phyloP scores from a whole-genome alignment of 2,113 vertebrate genomes.

The Tenebrosternarchus preto region DNA sequence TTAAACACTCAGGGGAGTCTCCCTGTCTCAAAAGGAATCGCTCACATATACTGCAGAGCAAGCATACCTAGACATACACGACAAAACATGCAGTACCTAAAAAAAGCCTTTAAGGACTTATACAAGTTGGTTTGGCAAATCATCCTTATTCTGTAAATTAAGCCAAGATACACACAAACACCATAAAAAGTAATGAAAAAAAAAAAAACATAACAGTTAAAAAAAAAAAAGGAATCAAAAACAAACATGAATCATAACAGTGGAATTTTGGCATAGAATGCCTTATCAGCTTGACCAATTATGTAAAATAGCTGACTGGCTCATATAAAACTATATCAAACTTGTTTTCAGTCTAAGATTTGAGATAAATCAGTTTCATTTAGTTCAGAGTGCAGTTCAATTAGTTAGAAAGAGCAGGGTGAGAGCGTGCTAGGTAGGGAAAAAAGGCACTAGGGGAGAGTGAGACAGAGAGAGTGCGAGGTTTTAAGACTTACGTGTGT shows the following conservation, averaged over 20 bases:
- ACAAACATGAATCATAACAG: too few relatives aligned
- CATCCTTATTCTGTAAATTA: not conserved
- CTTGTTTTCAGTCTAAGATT: not conserved
- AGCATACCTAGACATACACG: not conserved
- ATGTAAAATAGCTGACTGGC: too few relatives aligned
- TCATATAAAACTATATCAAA: too few relatives aligned
- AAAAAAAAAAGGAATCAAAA: too few relatives aligned
- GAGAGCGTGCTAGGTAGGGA: not conserved
- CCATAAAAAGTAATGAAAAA: too few relatives aligned
- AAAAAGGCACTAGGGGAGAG: not conserved
- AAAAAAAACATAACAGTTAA: too few relatives aligned
- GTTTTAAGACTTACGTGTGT: conserved; percentile 86
- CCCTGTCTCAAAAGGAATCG: not conserved
- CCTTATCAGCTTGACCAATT: too few relatives aligned
- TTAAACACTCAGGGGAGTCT: not conserved
- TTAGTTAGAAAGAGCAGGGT: not conserved
- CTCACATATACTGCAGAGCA: not conserved
- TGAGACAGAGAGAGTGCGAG: not conserved
- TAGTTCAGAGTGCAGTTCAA: not conserved
- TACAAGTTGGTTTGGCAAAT: conserved; percentile 2
- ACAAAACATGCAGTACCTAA: not conserved
- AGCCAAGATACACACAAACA: not conserved
- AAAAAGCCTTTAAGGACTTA: conserved; percentile 5
- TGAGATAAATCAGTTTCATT: not conserved
- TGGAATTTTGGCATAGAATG: too few relatives aligned